A percentile compares a stretch with the other conserved stretches of the same genome.
These are phyloP conservation scores for Salminus brasiliensis DNA, from an alignment of 2,113 vertebrate species.

Conservation along the genomic window DNA sequence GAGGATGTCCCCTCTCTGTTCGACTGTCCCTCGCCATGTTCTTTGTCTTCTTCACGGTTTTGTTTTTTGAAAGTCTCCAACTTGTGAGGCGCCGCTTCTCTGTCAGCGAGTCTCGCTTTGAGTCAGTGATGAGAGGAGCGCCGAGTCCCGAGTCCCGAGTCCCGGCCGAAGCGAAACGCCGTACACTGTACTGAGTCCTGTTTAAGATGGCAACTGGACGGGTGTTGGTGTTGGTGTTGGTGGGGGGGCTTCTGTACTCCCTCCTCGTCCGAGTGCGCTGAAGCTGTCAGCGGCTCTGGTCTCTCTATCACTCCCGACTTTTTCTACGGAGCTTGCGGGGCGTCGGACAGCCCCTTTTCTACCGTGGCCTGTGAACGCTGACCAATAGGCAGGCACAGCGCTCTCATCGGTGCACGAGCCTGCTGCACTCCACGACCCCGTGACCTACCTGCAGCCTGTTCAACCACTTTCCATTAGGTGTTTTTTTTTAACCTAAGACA, in stretches of 20 bases:
- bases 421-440: conserved; percentile 35
- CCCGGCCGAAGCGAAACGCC: neutral
- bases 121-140: too few relatives aligned
- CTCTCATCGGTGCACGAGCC: conserved; percentile 41
- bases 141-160: neutral
- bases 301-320: conserved; percentile 58
- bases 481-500: neutral
- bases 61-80: neutral
- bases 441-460: conserved; percentile 22
- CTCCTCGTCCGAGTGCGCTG: conserved; percentile 30
- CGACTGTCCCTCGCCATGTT: conserved; percentile 48
- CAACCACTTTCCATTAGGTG: neutral
- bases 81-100: conserved; percentile 9
- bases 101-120: too few relatives aligned
- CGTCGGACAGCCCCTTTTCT: conserved; percentile 66
- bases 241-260: conserved; percentile 18
- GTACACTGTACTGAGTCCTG: neutral
- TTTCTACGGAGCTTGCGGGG: conserved; percentile 68
- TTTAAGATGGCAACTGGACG: conserved; percentile 30
- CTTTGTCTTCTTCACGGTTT: conserved; percentile 19
- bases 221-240: too few relatives aligned
- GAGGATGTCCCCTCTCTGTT: conserved; percentile 2
- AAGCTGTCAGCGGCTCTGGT: conserved; percentile 45
- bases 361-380: conserved; percentile 37
- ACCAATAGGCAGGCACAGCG: conserved; percentile 48